Evolutionary conservation across 2,888 invertebrate species (phyloP).

Genomic region (Sympetrum striolatum): DNA sequence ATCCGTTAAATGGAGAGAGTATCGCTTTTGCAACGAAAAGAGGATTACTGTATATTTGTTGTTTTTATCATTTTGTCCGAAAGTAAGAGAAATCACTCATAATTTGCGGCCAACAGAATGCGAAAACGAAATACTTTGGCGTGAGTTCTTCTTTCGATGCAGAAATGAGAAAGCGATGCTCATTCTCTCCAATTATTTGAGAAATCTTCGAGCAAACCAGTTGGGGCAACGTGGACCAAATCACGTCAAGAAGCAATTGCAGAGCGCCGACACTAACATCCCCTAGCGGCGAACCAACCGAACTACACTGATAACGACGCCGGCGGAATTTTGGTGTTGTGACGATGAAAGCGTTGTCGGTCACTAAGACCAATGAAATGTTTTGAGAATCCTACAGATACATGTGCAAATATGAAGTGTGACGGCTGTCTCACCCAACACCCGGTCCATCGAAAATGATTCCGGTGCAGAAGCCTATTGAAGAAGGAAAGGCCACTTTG

Average conservation of each 20-base stretch:
- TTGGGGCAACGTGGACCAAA: neutral
- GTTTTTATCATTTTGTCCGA: too few relatives aligned
- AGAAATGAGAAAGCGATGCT: too few relatives aligned
- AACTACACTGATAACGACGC: neutral
- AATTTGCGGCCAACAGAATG: too few relatives aligned
- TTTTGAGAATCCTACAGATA: neutral
- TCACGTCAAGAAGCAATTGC: neutral
- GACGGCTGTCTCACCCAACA: neutral
- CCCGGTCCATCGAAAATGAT: neutral
- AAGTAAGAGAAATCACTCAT: too few relatives aligned
- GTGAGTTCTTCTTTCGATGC: too few relatives aligned
- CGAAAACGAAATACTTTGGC: too few relatives aligned
- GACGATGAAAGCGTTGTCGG: neutral
- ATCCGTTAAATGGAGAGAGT: too few relatives aligned
- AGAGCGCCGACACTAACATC: neutral
- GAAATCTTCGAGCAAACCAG: neutral
- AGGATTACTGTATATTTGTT: too few relatives aligned
- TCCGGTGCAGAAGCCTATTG: slow-evolving; percentile 16
- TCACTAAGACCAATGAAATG: neutral
- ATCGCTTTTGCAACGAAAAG: too few relatives aligned
- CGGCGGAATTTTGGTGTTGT: neutral
- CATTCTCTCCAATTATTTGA: neutral
- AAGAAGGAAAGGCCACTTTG: slow-evolving; percentile 34
- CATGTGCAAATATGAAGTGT: neutral
- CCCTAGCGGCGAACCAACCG: neutral